These are phyloP conservation scores for Theonella swinhoei DNA, from an alignment of 37 sponge, comb jelly and placozoan genomes.

Conservation along the genomic window DNA sequence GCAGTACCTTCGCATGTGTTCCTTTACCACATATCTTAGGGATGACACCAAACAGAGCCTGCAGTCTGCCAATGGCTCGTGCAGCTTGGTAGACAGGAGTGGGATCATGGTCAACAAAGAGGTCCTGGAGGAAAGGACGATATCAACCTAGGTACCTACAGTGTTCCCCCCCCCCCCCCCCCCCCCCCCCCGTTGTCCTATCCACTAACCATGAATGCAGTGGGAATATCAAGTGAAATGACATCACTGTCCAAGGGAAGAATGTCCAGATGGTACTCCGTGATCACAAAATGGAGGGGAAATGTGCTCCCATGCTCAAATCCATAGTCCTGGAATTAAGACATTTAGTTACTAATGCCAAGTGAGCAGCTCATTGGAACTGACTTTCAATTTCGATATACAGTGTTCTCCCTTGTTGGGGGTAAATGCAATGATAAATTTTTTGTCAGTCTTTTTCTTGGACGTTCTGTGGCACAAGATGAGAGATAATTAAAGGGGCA, in stretches of 20 bases:
- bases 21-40: conserved; percentile 91
- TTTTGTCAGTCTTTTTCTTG: conserved; percentile 28
- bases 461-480: conserved; percentile 24
- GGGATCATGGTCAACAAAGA: conserved; percentile 61
- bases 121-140: conserved; percentile 51
- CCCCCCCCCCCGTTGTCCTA: background rate
- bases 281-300: conserved; percentile 40
- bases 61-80: conserved; percentile 79
- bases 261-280: conserved; percentile 81
- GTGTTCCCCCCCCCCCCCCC: background rate
- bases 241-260: conserved; percentile 90
- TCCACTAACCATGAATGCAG: conserved; percentile 70
- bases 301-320: background rate
- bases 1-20: conserved; percentile 63
- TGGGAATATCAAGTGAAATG: conserved; percentile 71
- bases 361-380: background rate
- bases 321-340: conserved; percentile 15
- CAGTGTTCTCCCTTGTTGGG: conserved; percentile 69
- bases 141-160: background rate
- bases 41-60: conserved; percentile 90
- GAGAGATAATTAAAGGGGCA: too few species aligned
- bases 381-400: conserved; percentile 51
- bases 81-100: conserved; percentile 70
- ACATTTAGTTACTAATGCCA: background rate
- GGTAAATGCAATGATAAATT: conserved; percentile 73